phyloP scores from a whole-genome alignment of 2,797 vertebrate genomes.

The Enteromius unitaeniatus region DNA sequence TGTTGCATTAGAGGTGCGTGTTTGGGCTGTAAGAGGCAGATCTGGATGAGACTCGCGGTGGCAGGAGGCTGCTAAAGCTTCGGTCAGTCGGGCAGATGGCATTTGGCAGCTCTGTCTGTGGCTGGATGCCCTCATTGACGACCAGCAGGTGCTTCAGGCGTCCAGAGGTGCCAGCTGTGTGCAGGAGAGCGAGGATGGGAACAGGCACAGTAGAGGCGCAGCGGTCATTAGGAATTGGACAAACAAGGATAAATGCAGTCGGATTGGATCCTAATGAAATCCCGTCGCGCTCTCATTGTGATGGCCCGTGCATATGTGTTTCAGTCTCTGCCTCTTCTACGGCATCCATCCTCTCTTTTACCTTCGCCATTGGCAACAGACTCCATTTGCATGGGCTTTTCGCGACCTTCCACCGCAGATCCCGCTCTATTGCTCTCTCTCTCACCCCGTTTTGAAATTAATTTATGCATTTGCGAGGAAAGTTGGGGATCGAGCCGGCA shows the following conservation, averaged over 20 bases:
- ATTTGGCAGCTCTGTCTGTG: conserved; percentile 38
- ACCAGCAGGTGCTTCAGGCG: conserved; percentile 33
- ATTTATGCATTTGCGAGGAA: conserved; percentile 35
- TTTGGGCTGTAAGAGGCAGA: neutral
- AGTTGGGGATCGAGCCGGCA: conserved; percentile 31
- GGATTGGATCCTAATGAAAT: conserved; percentile 46
- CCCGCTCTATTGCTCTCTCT: neutral
- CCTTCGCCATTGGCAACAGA: conserved; percentile 19
- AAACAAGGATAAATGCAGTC: conserved; percentile 52
- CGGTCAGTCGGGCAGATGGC: conserved; percentile 28
- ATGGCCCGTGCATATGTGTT: neutral
- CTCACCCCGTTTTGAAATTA: conserved; percentile 5
- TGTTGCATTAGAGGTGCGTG: neutral
- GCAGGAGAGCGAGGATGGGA: conserved; percentile 13
- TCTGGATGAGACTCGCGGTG: conserved; percentile 15
- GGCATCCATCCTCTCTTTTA: conserved; percentile 4
- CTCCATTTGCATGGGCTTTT: conserved; percentile 50
- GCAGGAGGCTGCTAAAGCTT: conserved; percentile 25
- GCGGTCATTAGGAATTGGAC: conserved; percentile 53
- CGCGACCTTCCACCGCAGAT: conserved; percentile 11
- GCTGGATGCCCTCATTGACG: conserved; percentile 37
- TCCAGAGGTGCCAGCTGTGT: conserved; percentile 51
- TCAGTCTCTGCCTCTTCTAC: neutral
- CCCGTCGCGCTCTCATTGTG: conserved; percentile 16
- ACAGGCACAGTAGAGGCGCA: conserved; percentile 27